Conservation (phyloP, 2,888 invertebrate genomes). For the Branchellion lobata region DNA sequence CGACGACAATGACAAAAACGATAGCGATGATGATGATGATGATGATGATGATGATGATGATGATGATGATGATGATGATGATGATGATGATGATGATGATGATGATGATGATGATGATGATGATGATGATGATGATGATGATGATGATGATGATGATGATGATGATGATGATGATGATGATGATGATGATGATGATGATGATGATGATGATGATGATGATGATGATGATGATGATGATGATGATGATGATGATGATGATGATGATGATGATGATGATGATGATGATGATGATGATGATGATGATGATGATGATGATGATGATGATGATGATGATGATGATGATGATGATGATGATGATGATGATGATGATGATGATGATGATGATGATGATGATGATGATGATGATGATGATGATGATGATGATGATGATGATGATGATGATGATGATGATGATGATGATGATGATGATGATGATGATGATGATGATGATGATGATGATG, state of each 20-base stretch:
- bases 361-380: conserved; percentile 28
- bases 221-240: conserved; percentile 24
- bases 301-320: conserved; percentile 24
- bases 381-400: conserved; percentile 31
- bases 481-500: conserved; percentile 41
- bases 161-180: conserved; percentile 25
- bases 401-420: conserved; percentile 31
- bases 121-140: conserved; percentile 3
- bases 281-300: conserved; percentile 16
- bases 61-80: not conserved
- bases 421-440: conserved; percentile 32
- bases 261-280: conserved; percentile 10
- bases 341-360: not conserved
- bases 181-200: not conserved
- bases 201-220: conserved; percentile 2
- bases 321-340: not conserved
- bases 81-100: conserved; percentile 4
- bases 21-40: no score
- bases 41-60: no score
- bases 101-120: conserved; percentile 24
- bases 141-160: not conserved
- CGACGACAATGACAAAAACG: no score
- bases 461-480: conserved; percentile 38
- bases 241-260: not conserved
- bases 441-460: conserved; percentile 20